Evolutionary conservation across 2,888 invertebrate genomes (phyloP).

Genomic region (Luffia ferchaultella): DNA sequence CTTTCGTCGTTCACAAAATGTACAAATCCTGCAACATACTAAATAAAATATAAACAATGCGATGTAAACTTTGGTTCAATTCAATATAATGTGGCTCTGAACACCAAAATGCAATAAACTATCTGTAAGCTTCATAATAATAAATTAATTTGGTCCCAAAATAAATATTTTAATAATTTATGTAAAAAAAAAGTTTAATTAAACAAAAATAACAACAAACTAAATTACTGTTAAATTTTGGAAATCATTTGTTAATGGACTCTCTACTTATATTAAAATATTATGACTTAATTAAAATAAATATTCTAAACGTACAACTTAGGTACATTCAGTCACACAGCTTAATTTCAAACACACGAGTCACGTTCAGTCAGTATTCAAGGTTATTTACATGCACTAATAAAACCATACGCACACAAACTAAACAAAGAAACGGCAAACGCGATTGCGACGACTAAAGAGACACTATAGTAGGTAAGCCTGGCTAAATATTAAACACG

Average conservation of each 20-base stretch:
- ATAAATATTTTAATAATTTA: conserved; percentile 60
- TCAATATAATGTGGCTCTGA: conserved; percentile 57
- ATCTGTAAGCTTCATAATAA: conserved; percentile 49
- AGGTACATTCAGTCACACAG: conserved; percentile 45
- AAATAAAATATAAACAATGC: conserved; percentile 41
- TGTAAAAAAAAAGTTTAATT: conserved; percentile 35
- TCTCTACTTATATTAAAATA: conserved; percentile 46
- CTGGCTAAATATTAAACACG: conserved; percentile 1
- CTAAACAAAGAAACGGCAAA: conserved; percentile 10
- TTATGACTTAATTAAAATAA: conserved; percentile 53
- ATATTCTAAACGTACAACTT: conserved; percentile 46
- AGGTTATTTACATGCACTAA: conserved; percentile 46
- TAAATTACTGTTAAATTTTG: conserved; percentile 58
- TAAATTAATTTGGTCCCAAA: conserved; percentile 67
- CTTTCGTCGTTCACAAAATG: conserved; percentile 32
- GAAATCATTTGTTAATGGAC: conserved; percentile 49
- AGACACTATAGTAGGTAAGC: neutral
- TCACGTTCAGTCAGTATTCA: conserved; percentile 27
- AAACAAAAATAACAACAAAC: conserved; percentile 48
- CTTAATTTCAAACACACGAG: conserved; percentile 33
- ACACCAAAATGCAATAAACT: conserved; percentile 44
- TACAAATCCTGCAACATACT: conserved; percentile 35
- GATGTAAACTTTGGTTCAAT: conserved; percentile 64
- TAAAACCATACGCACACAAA: conserved; percentile 36
- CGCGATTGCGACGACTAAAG: neutral